Percentiles rank a stretch among this genome's conserved stretches.
phyloP scores from a whole-genome alignment of 2,797 vertebrate genomes.

The Lithobates pipiens region DNA sequence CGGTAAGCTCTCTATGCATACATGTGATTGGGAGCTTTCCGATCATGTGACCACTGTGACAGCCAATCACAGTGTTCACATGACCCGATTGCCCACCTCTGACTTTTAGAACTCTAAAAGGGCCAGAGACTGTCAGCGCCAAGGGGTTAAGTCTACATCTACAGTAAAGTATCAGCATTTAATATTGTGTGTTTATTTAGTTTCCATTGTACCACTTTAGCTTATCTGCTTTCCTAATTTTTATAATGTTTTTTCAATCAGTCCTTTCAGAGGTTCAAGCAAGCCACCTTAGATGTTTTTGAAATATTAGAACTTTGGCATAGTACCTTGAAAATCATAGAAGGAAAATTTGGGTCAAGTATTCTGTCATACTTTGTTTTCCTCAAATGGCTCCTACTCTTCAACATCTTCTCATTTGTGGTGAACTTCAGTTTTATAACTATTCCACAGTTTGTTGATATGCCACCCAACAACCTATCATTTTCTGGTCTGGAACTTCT shows the following conservation, averaged over 20 bases:
- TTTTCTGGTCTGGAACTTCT: conserved; percentile 91
- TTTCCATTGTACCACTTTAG: background rate
- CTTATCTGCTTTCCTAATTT: background rate
- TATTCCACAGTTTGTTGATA: conserved; percentile 83
- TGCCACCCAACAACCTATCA: conserved; percentile 66
- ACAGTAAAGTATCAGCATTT: background rate
- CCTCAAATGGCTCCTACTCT: conserved; percentile 91
- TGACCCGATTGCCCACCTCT: too few relatives aligned
- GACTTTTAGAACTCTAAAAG: too few relatives aligned
- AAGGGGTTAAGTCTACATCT: background rate
- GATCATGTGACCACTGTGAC: too few relatives aligned
- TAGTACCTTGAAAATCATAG: conserved; percentile 87
- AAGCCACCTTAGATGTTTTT: conserved; percentile 70
- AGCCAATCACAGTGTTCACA: too few relatives aligned
- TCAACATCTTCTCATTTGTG: conserved; percentile 91
- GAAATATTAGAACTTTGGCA: conserved; percentile 80
- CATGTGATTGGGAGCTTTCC: too few relatives aligned
- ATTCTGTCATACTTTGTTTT: conserved; percentile 93
- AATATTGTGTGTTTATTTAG: background rate
- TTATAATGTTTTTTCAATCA: conserved; percentile 63
- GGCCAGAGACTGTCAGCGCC: too few relatives aligned
- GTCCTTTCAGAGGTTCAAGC: conserved; percentile 79
- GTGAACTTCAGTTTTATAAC: conserved; percentile 93
- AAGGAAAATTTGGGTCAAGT: conserved; percentile 90
- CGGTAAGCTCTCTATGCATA: too few relatives aligned